A percentile compares a stretch with the other conserved stretches of the same genome.
Evolutionary conservation across 2,888 invertebrate species (phyloP).

Genomic region (Drosophila atroscutellata): DNA sequence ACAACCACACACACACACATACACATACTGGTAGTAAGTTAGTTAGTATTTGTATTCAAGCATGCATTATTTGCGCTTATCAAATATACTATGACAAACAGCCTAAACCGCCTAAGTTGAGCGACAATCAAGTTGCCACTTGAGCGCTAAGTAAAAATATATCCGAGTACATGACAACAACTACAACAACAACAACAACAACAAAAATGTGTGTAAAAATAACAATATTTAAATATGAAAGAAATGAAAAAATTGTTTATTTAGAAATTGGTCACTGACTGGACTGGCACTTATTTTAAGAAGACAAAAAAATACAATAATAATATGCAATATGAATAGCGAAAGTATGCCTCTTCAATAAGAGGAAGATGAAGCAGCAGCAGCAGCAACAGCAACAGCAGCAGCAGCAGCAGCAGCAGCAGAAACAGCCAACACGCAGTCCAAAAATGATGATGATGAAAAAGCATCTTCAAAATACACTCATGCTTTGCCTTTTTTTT

Average conservation of each 20-base stretch:
- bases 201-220: constrained; percentile 15
- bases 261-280: constrained; percentile 10
- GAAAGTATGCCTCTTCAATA: constrained; percentile 33
- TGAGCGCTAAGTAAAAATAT: constrained; percentile 24
- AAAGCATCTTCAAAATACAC: constrained; percentile 76
- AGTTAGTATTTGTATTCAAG: constrained; percentile 10
- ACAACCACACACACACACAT: not conserved
- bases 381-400: constrained; percentile 2
- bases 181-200: not conserved
- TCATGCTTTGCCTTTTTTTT: constrained; percentile 70
- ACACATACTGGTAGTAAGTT: not conserved
- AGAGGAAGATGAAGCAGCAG: constrained; percentile 1
- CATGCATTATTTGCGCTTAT: constrained; percentile 57
- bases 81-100: constrained; percentile 61
- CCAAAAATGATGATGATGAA: constrained; percentile 39
- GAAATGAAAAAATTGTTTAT: not conserved
- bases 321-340: constrained; percentile 36
- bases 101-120: constrained; percentile 17
- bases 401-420: not conserved
- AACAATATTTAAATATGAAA: constrained; percentile 11
- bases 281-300: constrained; percentile 28
- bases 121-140: constrained; percentile 41
- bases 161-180: constrained; percentile 1
- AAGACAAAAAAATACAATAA: constrained; percentile 28
- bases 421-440: constrained; percentile 37